Evolutionary conservation across 2,888 invertebrate species (phyloP), one percentile per base, ranked within the genome.

Genomic region (Perithous albicinctus): DNA sequence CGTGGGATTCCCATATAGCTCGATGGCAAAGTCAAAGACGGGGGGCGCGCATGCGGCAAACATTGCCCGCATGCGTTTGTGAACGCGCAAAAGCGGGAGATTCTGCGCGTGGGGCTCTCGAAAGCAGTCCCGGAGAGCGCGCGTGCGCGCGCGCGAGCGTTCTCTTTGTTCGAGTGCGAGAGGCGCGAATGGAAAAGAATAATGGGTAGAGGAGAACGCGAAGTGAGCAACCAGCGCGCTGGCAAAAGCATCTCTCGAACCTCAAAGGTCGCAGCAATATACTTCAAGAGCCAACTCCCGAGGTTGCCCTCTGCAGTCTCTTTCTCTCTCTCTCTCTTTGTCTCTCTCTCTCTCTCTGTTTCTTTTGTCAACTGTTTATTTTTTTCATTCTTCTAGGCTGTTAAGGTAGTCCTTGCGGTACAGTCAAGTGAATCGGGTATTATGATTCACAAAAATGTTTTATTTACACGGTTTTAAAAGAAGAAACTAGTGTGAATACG

Each of bases 111-210:
- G 10, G 10, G 12, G 1, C 2, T 7, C 35, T 8, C 35, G 12
- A 3, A 10, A 1, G 10, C 10, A 10, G 12, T 7, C 35, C 6
- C 35, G 12, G 12, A 10, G 12, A 12, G 12, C 41, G 12, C n/a
- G n/a, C n/a, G 41, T 1, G 32, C 51, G 46, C 46, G 59, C 23
- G 66, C 12, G 51, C 18, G 70, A 61, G 80, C 70, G 75, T 80
- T 76, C 64, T 77, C 80, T 80, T 80, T 80, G 80, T 80, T 77
- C 80, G 72, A 59, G 78, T 61, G 66, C 43, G 43, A 32, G 26
- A 74, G 72, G 66, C 80, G 76, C 80, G 76, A 80, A 80, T 76
- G 76, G 63, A 61, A 77, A 80, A 80, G 76, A 80, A 80, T 76
- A 73, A 80, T 80, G 76, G 61, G 46, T 15, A 72, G 76, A 59